Conservation (phyloP, 2,888 invertebrate genomes). For the Apeira syringaria region DNA sequence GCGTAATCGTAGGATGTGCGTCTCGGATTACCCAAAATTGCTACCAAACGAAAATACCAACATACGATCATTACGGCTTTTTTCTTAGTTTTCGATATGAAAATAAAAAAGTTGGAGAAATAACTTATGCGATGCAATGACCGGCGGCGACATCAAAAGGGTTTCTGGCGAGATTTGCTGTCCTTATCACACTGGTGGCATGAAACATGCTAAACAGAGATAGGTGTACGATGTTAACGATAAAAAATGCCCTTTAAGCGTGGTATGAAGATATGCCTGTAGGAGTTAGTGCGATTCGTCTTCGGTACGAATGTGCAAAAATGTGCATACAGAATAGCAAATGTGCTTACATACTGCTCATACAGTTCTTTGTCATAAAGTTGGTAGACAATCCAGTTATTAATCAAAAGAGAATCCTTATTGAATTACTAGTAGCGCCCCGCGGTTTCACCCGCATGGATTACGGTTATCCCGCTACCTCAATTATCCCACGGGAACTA, state of each 20-base stretch:
- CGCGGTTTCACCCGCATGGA: too few relatives aligned
- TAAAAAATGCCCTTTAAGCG: constrained; percentile 65
- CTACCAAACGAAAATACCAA: constrained; percentile 64
- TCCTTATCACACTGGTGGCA: constrained; percentile 41
- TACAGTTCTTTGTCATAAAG: constrained; percentile 12
- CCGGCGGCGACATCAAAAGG: constrained; percentile 76
- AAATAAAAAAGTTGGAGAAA: constrained; percentile 56
- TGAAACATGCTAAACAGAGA: constrained; percentile 37
- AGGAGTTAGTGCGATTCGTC: constrained; percentile 31
- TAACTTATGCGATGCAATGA: constrained; percentile 70
- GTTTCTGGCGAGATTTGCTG: constrained; percentile 54
- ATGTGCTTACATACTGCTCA: constrained; percentile 29
- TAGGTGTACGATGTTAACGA: constrained; percentile 43
- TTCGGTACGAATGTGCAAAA: constrained; percentile 40
- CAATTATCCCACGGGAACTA: too few relatives aligned
- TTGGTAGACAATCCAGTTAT: constrained; percentile 10
- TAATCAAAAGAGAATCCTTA: too few relatives aligned
- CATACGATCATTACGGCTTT: constrained; percentile 51
- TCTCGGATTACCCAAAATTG: constrained; percentile 72
- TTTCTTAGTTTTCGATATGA: constrained; percentile 75
- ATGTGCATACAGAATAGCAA: constrained; percentile 40
- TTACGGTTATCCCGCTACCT: too few relatives aligned
- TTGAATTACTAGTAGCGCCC: too few relatives aligned
- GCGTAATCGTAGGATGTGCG: constrained; percentile 62
- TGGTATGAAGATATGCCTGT: constrained; percentile 52